Conservation (phyloP, 2,888 invertebrate genomes). For the Monoplex corrugatus region DNA sequence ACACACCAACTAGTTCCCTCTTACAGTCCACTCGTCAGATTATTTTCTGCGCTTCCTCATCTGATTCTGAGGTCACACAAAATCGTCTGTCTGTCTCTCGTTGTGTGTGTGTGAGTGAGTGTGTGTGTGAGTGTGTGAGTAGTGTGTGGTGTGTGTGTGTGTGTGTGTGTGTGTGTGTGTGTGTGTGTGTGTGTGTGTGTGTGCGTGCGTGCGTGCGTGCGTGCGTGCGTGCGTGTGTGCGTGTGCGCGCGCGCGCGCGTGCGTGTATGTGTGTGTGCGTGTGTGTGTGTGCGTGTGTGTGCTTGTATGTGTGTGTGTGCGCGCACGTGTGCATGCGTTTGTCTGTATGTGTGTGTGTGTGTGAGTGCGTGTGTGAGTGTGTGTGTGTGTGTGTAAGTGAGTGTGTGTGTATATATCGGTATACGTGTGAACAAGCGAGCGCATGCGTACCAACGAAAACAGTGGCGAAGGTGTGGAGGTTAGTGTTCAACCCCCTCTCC, state of each 20-base stretch:
- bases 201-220: background rate
- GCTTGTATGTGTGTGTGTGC: background rate
- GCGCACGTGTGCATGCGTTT: background rate
- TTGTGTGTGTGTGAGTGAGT: background rate
- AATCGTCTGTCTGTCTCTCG: background rate
- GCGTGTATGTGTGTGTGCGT: background rate
- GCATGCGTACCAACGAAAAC: too few relatives aligned
- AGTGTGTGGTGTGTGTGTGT: background rate
- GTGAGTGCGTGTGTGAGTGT: background rate
- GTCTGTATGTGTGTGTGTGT: background rate
- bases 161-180: background rate
- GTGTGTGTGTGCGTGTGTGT: slow-evolving; percentile 8
- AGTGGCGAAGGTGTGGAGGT: too few relatives aligned
- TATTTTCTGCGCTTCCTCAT: too few relatives aligned
- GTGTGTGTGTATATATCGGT: background rate
- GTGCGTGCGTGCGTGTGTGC: background rate
- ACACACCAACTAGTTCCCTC: too few relatives aligned
- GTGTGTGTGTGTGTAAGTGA: background rate
- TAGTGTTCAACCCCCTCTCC: too few relatives aligned
- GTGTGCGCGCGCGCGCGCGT: background rate
- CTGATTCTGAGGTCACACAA: too few relatives aligned
- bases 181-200: background rate
- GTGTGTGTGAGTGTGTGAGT: background rate
- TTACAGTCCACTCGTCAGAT: too few relatives aligned
- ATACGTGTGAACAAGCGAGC: too few relatives aligned